Conservation (phyloP, 64 coral and sea anemone genomes). For the Porites lutea region DNA sequence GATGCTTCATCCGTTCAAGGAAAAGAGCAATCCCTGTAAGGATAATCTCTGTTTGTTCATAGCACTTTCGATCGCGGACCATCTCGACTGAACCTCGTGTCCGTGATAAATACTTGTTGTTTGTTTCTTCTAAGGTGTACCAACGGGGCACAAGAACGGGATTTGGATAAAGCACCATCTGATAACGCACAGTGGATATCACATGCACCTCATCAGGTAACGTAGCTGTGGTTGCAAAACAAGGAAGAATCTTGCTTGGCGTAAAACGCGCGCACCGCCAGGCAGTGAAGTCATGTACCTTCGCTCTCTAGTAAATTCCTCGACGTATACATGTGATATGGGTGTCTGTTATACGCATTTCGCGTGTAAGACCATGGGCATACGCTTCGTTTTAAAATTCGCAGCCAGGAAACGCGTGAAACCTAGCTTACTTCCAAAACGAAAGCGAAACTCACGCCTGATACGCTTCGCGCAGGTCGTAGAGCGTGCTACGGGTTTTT, state of each 20-base stretch:
- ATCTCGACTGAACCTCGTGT: constrained; percentile 3
- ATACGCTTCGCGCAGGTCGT: not conserved
- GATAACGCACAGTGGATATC: not conserved
- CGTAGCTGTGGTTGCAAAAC: not conserved
- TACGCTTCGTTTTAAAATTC: not conserved
- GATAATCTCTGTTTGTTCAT: not conserved
- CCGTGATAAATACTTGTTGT: constrained; percentile 37
- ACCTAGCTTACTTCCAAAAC: not conserved
- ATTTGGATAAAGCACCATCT: constrained; percentile 3
- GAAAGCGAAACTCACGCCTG: not conserved
- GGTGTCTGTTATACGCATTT: not conserved
- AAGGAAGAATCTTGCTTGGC: not conserved
- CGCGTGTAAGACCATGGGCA: not conserved
- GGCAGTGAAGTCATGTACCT: constrained; percentile 7
- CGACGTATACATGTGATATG: not conserved
- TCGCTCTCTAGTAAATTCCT: constrained; percentile 1
- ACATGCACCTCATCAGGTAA: constrained; percentile 7
- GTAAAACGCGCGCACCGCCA: not conserved
- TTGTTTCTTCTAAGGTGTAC: constrained; percentile 41
- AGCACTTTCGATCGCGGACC: not conserved
- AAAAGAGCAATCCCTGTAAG: constrained; percentile 40
- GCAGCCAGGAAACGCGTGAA: not conserved
- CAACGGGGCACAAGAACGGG: not conserved
- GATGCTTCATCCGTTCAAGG: not conserved
- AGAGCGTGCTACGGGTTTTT: not conserved